Percentiles rank a stretch among this genome's conserved stretches.
Evolutionary conservation across 2,113 vertebrate genomes (phyloP).

Genomic region (Scophthalmus maximus): DNA sequence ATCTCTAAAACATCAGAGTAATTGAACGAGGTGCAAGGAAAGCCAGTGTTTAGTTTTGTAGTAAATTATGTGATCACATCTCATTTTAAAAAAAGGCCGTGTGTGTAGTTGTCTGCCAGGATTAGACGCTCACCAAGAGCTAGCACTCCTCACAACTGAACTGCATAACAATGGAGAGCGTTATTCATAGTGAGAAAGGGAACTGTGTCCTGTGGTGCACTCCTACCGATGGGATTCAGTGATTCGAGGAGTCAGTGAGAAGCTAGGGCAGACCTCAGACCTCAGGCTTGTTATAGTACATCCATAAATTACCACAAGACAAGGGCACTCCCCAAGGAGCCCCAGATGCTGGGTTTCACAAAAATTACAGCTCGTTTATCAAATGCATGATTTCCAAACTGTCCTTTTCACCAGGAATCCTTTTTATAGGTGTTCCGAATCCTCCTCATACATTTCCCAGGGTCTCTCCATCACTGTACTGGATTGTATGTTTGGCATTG

Average conservation of each 20-base stretch:
- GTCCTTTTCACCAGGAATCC: conserved; percentile 56
- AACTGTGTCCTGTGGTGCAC: conserved; percentile 50
- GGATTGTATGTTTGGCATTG: conserved; percentile 13
- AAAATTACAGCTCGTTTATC: conserved; percentile 80
- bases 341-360: conserved; percentile 56
- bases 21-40: neutral
- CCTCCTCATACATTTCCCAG: conserved; percentile 36
- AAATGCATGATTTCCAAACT: conserved; percentile 65
- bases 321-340: conserved; percentile 70
- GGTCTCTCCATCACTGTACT: conserved; percentile 21
- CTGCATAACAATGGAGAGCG: conserved; percentile 6
- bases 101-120: neutral
- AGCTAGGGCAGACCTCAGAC: conserved; percentile 66
- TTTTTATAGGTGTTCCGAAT: conserved; percentile 50
- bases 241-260: conserved; percentile 55
- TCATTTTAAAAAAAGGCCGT: neutral
- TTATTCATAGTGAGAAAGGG: conserved; percentile 46
- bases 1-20: conserved; percentile 14
- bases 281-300: conserved; percentile 62
- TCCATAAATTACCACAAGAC: conserved; percentile 77
- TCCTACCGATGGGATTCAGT: conserved; percentile 33
- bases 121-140: conserved; percentile 11
- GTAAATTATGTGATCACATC: neutral
- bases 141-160: conserved; percentile 12
- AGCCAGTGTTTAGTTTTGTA: neutral